Evolutionary conservation across 2,113 vertebrate species (phyloP).

Genomic region (Phycodurus eques): DNA sequence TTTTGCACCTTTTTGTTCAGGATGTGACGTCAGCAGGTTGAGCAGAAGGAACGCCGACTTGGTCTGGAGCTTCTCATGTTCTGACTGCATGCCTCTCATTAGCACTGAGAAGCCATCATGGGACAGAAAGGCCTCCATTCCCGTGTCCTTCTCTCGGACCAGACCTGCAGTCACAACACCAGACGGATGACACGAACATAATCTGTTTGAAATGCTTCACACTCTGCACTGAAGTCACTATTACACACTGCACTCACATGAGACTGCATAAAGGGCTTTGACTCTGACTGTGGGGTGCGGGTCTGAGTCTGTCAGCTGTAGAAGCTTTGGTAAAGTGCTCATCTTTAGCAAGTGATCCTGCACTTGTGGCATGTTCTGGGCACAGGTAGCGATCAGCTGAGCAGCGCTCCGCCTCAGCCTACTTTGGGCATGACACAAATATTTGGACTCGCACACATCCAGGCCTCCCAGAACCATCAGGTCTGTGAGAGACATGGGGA

Average conservation of each 20-base stretch:
- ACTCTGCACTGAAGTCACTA: neutral
- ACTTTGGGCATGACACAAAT: slow-evolving; percentile 73
- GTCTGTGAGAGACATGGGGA: slow-evolving; percentile 64
- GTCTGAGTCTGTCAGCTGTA: slow-evolving; percentile 81
- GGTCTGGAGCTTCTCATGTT: slow-evolving; percentile 81
- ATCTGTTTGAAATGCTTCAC: neutral
- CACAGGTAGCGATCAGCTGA: slow-evolving; percentile 81
- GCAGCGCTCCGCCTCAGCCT: slow-evolving; percentile 84
- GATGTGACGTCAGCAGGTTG: slow-evolving; percentile 81
- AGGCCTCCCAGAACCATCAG: slow-evolving; percentile 86
- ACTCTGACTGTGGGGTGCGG: slow-evolving; percentile 76
- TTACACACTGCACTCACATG: slow-evolving; percentile 77
- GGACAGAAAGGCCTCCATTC: slow-evolving; percentile 79
- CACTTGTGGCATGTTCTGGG: slow-evolving; percentile 86
- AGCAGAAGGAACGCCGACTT: slow-evolving; percentile 87
- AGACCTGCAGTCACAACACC: slow-evolving; percentile 71
- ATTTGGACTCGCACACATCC: slow-evolving; percentile 78
- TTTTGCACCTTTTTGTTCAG: slow-evolving; percentile 81
- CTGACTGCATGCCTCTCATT: slow-evolving; percentile 88
- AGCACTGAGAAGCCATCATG: slow-evolving; percentile 86
- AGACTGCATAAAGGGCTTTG: slow-evolving; percentile 87
- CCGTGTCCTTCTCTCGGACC: slow-evolving; percentile 83
- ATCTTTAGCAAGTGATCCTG: slow-evolving; percentile 79
- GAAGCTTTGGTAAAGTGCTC: slow-evolving; percentile 76
- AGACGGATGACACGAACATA: neutral